A percentile compares a stretch with the other conserved stretches of the same genome.
These are phyloP conservation scores for Malurus melanocephalus DNA, from an alignment of 2,113 vertebrate genomes.

Conservation along the genomic window DNA sequence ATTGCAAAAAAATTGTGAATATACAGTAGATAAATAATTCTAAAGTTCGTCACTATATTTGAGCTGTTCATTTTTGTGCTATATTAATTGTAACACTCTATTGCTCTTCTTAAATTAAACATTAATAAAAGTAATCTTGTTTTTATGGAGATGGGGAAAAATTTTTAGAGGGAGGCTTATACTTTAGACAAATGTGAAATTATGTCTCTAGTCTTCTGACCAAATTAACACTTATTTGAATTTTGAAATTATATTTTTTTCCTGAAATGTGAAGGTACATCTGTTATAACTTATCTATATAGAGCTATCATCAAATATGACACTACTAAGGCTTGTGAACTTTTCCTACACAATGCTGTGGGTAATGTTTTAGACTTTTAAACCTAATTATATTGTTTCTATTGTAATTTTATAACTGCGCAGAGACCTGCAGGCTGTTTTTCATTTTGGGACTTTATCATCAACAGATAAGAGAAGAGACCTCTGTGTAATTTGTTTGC, in stretches of 20 bases:
- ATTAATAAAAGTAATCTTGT: not conserved
- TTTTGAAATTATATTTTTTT: not conserved
- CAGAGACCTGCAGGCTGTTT: not conserved
- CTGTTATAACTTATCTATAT: not conserved
- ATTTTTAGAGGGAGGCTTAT: not conserved
- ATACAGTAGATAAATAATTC: not conserved
- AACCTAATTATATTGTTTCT: not conserved
- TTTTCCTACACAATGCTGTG: not conserved
- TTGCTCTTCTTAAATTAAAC: not conserved
- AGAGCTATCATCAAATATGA: not conserved
- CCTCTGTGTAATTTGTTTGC: not conserved
- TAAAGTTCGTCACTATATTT: not conserved
- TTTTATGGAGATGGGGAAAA: not conserved
- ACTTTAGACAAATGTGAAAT: not conserved
- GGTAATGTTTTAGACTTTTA: not conserved
- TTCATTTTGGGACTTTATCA: not conserved
- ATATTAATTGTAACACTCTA: not conserved
- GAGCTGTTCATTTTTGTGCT: not conserved
- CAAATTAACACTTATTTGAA: not conserved
- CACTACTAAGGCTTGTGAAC: not conserved
- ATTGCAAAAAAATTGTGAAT: not conserved
- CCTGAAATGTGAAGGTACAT: not conserved
- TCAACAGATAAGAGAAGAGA: not conserved
- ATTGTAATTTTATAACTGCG: not conserved
- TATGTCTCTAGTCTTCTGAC: not conserved